Evolutionary conservation across 2,888 invertebrate genomes (phyloP), one percentile per base, ranked within the genome.

Genomic region (Harpagoxenus sublaevis): DNA sequence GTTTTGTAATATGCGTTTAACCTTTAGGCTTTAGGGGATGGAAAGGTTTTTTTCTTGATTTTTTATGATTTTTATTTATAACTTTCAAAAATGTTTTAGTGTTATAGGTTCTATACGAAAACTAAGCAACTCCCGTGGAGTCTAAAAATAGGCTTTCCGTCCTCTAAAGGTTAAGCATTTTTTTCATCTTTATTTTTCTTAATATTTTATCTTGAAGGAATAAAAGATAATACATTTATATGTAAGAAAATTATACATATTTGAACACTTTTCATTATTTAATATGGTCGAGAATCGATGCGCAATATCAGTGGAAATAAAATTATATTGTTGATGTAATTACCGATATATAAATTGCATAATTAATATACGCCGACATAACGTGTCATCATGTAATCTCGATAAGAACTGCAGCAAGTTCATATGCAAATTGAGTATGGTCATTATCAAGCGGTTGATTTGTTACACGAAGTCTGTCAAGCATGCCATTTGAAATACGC

Each of bases 361-460:
- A 57, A 45, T 73, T 57, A 42, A 73, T 60, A 31, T 28, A 57
- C 9, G 39, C 35, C 42, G 62, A 62, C 23, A n/a, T 48, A 45
- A 75, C 35, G 2, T 42, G 62, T 48, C n/a, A 18, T 39, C 31
- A n/a, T 42, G 42, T 42, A 74, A 60, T 48, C 15, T 31, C 48
- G 48, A 31, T 51, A 75, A 75, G 45, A 75, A 75, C 48, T 51
- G 62, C 9, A n/a, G 62, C n/a, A 31, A 62, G 15, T 51, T 6
- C 5, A 42, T 28, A 57, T 57, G 73, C 18, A 48, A 75, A 60
- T 74, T 45, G 60, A 60, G 18, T 45, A 62, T 51, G 48, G 42
- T 62, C 15, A 75, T 75, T 23, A 35, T 63, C 31, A 48, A 62
- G 48, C 62, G 62, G 62, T 35, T 75, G 31, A 75, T 75, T 62